These are phyloP conservation scores for Brachionichthys hirsutus DNA, from an alignment of 2,113 vertebrate genomes.

Conservation along the genomic window DNA sequence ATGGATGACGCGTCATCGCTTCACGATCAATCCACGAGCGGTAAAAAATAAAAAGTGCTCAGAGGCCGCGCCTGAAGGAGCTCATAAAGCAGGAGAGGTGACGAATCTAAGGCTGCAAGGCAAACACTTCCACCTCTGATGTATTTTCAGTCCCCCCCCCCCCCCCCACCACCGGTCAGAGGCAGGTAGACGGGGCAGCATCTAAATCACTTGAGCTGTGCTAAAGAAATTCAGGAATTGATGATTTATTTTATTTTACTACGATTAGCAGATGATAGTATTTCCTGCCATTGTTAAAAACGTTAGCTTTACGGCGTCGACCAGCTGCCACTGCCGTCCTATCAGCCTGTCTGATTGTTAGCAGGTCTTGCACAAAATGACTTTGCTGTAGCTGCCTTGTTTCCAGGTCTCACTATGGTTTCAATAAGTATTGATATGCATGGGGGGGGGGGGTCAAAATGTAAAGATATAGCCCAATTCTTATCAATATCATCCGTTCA, in stretches of 20 bases:
- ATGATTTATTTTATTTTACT: neutral
- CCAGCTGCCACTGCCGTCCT: no score
- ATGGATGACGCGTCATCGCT: constrained; percentile 38
- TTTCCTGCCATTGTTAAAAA: no score
- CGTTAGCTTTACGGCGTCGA: neutral
- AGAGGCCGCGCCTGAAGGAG: constrained; percentile 23
- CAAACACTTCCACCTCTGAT: constrained; percentile 31
- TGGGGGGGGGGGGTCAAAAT: no score
- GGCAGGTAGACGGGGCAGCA: constrained; percentile 12
- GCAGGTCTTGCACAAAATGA: no score
- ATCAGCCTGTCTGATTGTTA: no score
- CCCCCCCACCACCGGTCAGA: constrained; percentile 20
- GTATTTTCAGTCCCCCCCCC: constrained; percentile 26
- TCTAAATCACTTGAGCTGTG: constrained; percentile 35
- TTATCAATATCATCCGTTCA: neutral
- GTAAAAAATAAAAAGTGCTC: constrained; percentile 5
- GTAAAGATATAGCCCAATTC: no score
- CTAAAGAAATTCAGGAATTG: constrained; percentile 2
- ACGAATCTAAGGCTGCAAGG: constrained; percentile 40
- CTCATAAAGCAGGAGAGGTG: constrained; percentile 43
- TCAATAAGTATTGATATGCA: no score
- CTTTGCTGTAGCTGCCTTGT: no score
- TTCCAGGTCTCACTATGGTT: no score
- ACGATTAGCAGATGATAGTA: no score
- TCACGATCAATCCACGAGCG: constrained; percentile 41